A percentile compares a stretch with the other conserved stretches of the same genome.
These are phyloP conservation scores for Macrosteles quadrilineatus DNA, from an alignment of 1,140 invertebrate genomes.

Conservation along the genomic window DNA sequence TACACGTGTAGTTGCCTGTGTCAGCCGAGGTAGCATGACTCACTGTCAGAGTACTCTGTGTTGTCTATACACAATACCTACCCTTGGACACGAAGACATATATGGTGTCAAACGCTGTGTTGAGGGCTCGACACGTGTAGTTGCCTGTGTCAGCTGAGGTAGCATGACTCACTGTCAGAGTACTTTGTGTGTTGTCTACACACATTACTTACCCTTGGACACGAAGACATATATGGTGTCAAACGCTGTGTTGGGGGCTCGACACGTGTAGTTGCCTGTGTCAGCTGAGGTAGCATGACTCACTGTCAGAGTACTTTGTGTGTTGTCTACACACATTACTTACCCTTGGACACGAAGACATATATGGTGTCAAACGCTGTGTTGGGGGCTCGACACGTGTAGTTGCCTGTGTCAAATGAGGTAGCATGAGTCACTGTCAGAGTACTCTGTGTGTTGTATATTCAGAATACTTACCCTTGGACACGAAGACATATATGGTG, in stretches of 20 bases:
- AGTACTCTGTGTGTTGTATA: too few relatives aligned
- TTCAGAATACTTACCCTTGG: too few relatives aligned
- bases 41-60: too few relatives aligned
- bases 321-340: constrained; percentile 46
- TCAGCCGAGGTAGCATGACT: too few relatives aligned
- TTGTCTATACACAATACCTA: too few relatives aligned
- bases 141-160: constrained; percentile 50
- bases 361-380: too few relatives aligned
- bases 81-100: constrained; percentile 45
- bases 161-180: constrained; percentile 49
- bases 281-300: constrained; percentile 47
- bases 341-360: too few relatives aligned
- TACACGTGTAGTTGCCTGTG: too few relatives aligned
- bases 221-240: constrained; percentile 51
- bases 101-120: constrained; percentile 53
- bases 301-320: constrained; percentile 50
- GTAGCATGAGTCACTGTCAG: too few relatives aligned
- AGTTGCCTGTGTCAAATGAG: too few relatives aligned
- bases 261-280: constrained; percentile 53
- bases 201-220: constrained; percentile 40
- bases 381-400: too few relatives aligned
- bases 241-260: constrained; percentile 52
- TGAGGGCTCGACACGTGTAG: constrained; percentile 53
- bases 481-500: too few relatives aligned
- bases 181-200: constrained; percentile 49